Conservation (phyloP, 64 coral and sea anemone genomes). For the Hydrozoanthus tunicans region DNA sequence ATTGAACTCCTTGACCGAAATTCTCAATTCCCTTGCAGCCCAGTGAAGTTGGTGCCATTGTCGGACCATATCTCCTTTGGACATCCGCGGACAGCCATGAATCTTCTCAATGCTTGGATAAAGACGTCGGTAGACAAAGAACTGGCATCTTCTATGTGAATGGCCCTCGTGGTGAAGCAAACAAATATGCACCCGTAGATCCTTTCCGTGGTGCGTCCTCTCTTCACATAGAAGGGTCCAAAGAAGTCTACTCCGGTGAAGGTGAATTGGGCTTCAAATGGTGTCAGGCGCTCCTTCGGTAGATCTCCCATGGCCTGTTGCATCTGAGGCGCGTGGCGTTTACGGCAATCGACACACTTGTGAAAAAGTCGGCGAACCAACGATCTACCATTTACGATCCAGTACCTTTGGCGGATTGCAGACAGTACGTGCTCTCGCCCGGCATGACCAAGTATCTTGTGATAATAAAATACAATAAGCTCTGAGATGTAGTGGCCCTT, state of each 20-base stretch:
- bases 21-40: slow-evolving; percentile 30
- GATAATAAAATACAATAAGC: slow-evolving; percentile 52
- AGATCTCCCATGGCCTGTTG: slow-evolving; percentile 59
- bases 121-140: slow-evolving; percentile 39
- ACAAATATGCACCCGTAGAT: slow-evolving; percentile 58
- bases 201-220: slow-evolving; percentile 43
- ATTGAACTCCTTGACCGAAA: slow-evolving; percentile 1
- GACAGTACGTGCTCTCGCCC: slow-evolving; percentile 48
- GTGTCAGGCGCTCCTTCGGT: slow-evolving; percentile 41
- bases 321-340: slow-evolving; percentile 11
- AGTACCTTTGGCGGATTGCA: slow-evolving; percentile 38
- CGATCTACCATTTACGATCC: slow-evolving; percentile 22
- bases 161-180: slow-evolving; percentile 25
- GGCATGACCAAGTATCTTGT: slow-evolving; percentile 16
- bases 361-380: not conserved
- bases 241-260: slow-evolving; percentile 55
- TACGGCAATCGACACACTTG: slow-evolving; percentile 39
- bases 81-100: slow-evolving; percentile 20
- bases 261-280: slow-evolving; percentile 60
- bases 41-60: slow-evolving; percentile 50
- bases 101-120: slow-evolving; percentile 43
- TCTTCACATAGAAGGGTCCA: slow-evolving; percentile 63
- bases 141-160: slow-evolving; percentile 56
- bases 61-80: slow-evolving; percentile 53
- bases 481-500: slow-evolving; percentile 17